Evolutionary conservation across 2,113 vertebrate species (phyloP), one percentile per base, ranked within the genome.

Genomic region (Neolamprologus falcicula): DNA sequence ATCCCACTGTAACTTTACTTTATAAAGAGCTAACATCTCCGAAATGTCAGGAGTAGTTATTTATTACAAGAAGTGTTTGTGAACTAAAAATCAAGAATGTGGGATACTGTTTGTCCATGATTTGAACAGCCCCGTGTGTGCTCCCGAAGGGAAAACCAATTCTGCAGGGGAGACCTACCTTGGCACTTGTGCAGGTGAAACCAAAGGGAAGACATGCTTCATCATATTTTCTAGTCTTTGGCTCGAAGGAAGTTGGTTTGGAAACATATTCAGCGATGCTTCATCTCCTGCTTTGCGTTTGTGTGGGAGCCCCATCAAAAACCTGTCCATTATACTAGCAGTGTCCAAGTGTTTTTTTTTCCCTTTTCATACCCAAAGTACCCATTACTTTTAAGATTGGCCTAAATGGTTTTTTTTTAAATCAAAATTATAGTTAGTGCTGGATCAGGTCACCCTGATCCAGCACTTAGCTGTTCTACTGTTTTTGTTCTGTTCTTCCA

Each of bases 111-210:
- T 54, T 54, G n/a, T 21, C 52, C 3, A 2, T 54, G 52, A 21
- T 21, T 7, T 54, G 52, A 6, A 54, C 9, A 53, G 1, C 19
- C 3, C 52, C 0, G 9, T 3, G 2, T 21, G 52, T 54, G 52
- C n/a, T 11, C n/a, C n/a, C 2, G 3, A 53, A 53, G 52, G 52
- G 52, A 54, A 21, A 12, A 21, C n/a, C 52, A 12, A 21, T 54
- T 54, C n/a, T 21, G n/a, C 0, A 12, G 52, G 9, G 52, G 52
- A 54, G n/a, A 54, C 52, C 52, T 54, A 21, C 21, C 21, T 57
- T 3, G 21, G 54, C 21, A 57, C 54, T 57, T 57, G 12, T 57
- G 54, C 54, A 57, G 54, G 21, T 26, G 54, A 57, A 57, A 2
- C 24, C 54, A 26, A 57, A 57, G 54, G 24, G 54, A 57, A 57